Evolutionary conservation across 2,888 invertebrate species (phyloP).

Genomic region (Strigamia maritima): DNA sequence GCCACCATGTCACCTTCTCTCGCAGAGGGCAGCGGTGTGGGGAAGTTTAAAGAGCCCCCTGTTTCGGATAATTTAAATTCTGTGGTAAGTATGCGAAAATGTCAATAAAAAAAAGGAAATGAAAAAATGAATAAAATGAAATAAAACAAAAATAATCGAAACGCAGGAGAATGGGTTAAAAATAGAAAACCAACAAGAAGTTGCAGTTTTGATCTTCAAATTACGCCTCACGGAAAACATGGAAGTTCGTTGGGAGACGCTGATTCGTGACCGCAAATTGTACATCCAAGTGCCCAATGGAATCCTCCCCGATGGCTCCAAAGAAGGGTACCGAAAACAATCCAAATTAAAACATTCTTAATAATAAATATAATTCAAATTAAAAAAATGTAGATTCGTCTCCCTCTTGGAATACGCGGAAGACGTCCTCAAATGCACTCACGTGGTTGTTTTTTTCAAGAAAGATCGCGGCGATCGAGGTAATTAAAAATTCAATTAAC

Average conservation of each 20-base stretch:
- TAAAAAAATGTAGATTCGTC: conserved; percentile 68
- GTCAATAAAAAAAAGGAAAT: conserved; percentile 5
- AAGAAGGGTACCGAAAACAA: conserved; percentile 68
- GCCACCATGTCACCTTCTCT: conserved; percentile 61
- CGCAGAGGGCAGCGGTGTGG: conserved; percentile 70
- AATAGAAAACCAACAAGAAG: conserved; percentile 62
- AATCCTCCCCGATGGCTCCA: conserved; percentile 84
- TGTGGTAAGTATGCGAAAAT: conserved; percentile 27
- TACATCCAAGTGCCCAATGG: conserved; percentile 86
- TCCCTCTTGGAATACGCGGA: conserved; percentile 93
- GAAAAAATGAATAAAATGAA: not conserved
- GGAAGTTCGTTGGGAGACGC: conserved; percentile 79
- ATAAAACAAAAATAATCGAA: conserved; percentile 14
- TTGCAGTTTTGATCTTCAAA: conserved; percentile 70
- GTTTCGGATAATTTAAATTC: conserved; percentile 56
- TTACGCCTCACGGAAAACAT: conserved; percentile 74
- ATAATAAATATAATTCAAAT: too few relatives aligned
- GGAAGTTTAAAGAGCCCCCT: conserved; percentile 67
- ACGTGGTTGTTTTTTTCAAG: conserved; percentile 75
- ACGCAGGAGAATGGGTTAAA: conserved; percentile 49
- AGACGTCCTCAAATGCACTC: conserved; percentile 78
- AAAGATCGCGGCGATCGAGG: conserved; percentile 79
- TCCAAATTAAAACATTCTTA: not conserved
- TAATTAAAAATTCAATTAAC: conserved; percentile 47
- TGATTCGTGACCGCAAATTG: conserved; percentile 71